Conservation (phyloP, 2,113 vertebrate species). For the Eclectus roratus region DNA sequence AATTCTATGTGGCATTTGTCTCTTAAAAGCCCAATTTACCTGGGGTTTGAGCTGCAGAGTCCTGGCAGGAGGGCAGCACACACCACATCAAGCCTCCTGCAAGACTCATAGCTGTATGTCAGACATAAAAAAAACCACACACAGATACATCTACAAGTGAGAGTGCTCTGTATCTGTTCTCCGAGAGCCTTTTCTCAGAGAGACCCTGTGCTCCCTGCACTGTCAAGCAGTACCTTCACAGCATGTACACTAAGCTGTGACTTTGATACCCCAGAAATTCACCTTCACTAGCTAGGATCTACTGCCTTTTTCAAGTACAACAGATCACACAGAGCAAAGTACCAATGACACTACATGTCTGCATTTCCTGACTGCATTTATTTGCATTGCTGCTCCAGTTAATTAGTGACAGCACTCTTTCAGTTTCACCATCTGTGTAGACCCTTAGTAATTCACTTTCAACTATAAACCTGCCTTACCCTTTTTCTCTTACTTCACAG, state of each 20-base stretch:
- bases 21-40: background rate
- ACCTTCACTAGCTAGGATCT: background rate
- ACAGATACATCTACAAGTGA: background rate
- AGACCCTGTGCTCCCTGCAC: background rate
- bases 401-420: background rate
- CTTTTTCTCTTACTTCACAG: background rate
- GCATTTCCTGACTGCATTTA: background rate
- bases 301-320: background rate
- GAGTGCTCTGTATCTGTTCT: background rate
- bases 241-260: accelerated
- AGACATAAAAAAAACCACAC: background rate
- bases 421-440: background rate
- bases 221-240: background rate
- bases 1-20: background rate
- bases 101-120: background rate
- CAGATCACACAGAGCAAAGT: background rate
- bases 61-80: background rate
- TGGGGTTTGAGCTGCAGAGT: background rate
- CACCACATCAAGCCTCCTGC: background rate
- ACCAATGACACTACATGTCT: background rate
- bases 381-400: background rate
- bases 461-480: background rate
- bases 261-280: background rate
- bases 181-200: background rate
- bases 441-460: background rate